Conservation (phyloP, 30 jellyfish, hydroid and myxozoan species). For the Rhopilema esculentum region DNA sequence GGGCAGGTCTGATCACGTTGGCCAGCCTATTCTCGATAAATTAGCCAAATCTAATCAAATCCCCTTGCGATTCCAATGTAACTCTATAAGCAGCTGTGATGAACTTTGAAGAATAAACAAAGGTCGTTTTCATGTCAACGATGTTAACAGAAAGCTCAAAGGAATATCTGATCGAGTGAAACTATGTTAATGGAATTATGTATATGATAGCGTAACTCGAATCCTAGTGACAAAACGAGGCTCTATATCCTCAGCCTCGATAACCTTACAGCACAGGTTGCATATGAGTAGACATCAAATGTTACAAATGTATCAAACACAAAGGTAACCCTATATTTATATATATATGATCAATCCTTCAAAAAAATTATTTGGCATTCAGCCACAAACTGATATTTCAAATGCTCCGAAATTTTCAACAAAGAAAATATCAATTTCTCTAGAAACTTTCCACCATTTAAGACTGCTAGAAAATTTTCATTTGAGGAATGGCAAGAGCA, state of each 20-base stretch:
- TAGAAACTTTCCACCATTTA: no score
- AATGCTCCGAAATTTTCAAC: no score
- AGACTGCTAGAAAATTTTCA: no score
- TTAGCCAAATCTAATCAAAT: slow-evolving; percentile 40
- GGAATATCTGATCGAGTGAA: slow-evolving; percentile 12
- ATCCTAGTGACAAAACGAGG: not conserved
- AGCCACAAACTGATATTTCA: no score
- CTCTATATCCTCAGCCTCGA: not conserved
- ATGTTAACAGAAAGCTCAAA: slow-evolving; percentile 30
- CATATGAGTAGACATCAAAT: no score
- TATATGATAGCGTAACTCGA: slow-evolving; percentile 6
- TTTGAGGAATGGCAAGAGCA: no score
- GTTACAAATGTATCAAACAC: no score
- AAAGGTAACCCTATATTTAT: no score
- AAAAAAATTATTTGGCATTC: no score
- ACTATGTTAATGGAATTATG: slow-evolving; percentile 30
- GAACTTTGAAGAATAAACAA: slow-evolving; percentile 35
- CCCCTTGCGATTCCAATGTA: slow-evolving; percentile 32
- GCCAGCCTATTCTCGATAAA: slow-evolving; percentile 48
- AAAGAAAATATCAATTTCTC: no score
- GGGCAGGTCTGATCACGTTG: slow-evolving; percentile 38
- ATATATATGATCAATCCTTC: no score
- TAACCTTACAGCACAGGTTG: no score
- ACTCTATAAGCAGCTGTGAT: slow-evolving; percentile 35
- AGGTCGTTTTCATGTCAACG: slow-evolving; percentile 39